A percentile compares a stretch with the other conserved stretches of the same genome.
Conservation (phyloP, 2,113 vertebrate genomes). For the Pyrgilauda ruficollis region DNA sequence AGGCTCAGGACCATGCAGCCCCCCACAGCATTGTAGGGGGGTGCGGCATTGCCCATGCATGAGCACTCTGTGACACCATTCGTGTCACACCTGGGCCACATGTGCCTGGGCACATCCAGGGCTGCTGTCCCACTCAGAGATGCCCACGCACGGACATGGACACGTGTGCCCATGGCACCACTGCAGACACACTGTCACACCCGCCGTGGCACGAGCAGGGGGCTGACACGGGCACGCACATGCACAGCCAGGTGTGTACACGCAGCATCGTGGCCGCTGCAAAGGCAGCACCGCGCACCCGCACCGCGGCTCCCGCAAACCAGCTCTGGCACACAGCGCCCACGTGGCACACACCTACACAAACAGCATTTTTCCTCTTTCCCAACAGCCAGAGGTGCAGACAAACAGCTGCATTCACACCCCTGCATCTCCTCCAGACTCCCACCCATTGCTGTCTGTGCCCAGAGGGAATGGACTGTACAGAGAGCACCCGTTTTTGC, state of each 20-base stretch:
- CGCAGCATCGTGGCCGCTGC: accelerated
- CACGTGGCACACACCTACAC: background rate
- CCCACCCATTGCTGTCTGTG: background rate
- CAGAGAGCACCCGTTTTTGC: background rate
- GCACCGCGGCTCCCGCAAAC: background rate
- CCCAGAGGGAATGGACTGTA: background rate
- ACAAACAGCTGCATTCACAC: background rate
- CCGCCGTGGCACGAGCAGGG: accelerated
- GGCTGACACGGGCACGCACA: accelerated
- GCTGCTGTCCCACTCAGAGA: background rate
- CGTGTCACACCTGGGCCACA: accelerated
- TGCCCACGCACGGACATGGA: accelerated
- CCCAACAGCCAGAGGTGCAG: background rate
- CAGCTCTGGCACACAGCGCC: background rate
- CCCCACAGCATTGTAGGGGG: accelerated
- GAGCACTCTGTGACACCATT: background rate
- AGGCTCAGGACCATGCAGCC: accelerated
- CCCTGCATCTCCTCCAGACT: background rate
- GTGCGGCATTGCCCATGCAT: accelerated
- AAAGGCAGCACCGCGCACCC: accelerated
- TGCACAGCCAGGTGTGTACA: background rate
- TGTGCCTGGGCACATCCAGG: accelerated
- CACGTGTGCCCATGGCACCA: accelerated
- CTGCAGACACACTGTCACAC: accelerated
- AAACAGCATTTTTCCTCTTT: background rate